Evolutionary conservation across 2,888 invertebrate genomes (phyloP).

Genomic region (Pseudococcus longispinus): DNA sequence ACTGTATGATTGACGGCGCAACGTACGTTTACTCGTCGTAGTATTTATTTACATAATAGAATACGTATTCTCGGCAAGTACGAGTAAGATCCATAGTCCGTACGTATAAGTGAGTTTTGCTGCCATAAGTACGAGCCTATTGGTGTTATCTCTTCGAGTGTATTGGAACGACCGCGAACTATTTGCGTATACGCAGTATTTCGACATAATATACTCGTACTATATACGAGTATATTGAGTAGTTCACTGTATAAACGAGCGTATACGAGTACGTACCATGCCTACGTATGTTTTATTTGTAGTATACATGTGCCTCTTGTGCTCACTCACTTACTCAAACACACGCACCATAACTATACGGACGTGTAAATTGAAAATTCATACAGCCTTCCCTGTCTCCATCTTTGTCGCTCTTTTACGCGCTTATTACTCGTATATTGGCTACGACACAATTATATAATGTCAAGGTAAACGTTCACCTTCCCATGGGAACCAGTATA

Average conservation of each 20-base stretch:
- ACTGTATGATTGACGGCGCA: background rate
- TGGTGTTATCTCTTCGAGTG: background rate
- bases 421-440: background rate
- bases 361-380: background rate
- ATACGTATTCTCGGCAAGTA: no score
- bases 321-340: background rate
- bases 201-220: background rate
- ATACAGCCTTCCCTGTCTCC: background rate
- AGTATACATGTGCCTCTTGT: background rate
- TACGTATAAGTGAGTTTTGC: no score
- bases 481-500: constrained; percentile 6
- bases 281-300: background rate
- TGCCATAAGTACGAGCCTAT: background rate
- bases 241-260: background rate
- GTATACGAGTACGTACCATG: background rate
- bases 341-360: background rate
- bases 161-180: background rate
- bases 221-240: background rate
- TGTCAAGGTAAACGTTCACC: constrained; percentile 22
- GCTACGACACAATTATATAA: constrained; percentile 17
- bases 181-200: background rate
- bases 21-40: background rate
- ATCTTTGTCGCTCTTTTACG: background rate
- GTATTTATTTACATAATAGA: no score
- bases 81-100: no score